Evolutionary conservation across 2,888 invertebrate species (phyloP).

Genomic region (Erynnis tages): DNA sequence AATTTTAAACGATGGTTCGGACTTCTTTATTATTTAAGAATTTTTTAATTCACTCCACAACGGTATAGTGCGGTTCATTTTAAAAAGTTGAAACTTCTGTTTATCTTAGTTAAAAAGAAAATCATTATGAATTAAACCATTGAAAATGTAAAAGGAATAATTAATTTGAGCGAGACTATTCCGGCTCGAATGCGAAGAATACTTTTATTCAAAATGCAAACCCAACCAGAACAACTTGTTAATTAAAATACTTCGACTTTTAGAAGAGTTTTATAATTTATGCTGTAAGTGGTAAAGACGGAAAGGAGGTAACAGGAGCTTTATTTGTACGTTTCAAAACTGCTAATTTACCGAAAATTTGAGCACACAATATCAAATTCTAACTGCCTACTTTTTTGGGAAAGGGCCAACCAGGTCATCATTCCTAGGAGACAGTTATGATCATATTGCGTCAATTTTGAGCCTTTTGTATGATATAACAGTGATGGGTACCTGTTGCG

Average conservation of each 20-base stretch:
- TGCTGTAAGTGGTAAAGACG: conserved; percentile 16
- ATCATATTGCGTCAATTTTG: too few species aligned
- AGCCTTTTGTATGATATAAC: too few species aligned
- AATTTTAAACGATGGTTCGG: too few species aligned
- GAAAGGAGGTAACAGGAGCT: background rate
- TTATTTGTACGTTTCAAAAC: conserved; percentile 11
- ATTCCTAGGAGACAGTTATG: too few species aligned
- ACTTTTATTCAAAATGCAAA: conserved; percentile 22
- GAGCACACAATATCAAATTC: too few species aligned
- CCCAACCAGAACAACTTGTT: conserved; percentile 24
- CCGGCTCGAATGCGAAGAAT: conserved; percentile 16
- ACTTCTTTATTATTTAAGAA: too few species aligned
- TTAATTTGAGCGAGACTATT: conserved; percentile 12
- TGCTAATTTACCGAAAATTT: background rate
- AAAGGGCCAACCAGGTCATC: too few species aligned
- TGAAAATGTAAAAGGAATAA: conserved; percentile 11
- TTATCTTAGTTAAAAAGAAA: conserved; percentile 4
- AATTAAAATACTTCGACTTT: conserved; percentile 26
- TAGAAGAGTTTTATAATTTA: conserved; percentile 23
- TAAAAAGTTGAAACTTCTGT: background rate
- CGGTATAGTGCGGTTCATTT: background rate
- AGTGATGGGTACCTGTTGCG: too few species aligned
- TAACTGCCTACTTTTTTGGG: too few species aligned
- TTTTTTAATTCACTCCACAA: background rate
- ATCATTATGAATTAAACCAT: conserved; percentile 9